Evolutionary conservation across 2,113 vertebrate species (phyloP), one percentile per base, ranked within the genome.

Genomic region (western clawed frog (Xenopus tropicalis)): DNA sequence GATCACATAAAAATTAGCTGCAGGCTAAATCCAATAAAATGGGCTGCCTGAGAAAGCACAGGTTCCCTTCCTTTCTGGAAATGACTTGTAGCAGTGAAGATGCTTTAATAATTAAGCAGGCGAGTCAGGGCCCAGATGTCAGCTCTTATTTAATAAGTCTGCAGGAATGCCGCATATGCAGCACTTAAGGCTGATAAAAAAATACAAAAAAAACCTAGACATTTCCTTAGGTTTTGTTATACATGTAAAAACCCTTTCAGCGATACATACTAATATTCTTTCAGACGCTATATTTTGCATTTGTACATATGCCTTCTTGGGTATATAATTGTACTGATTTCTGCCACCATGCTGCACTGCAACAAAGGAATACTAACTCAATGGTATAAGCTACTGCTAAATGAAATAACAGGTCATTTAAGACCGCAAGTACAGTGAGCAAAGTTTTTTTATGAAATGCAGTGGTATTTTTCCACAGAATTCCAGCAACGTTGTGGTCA

Each of bases 31-130:
- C n/a, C 19, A 29, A 20, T 51, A 69, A 75, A 48, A 48, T 66
- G 21, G 42, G 20, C 37, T 66, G 56, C 20, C 37, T 48, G 22
- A 68, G 57, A 74, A 67, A 68, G 65, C 22, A 51, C 24, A 42
- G 12, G 43, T 69, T 74, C 2, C 56, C 10, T 46, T 52, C 43
- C 17, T 16, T 46, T 52, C 43, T 21, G 21, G 51, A 69, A 67
- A 68, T 51, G 66, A 69, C 57, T 69, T 75, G 44, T 63, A 58
- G 22, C 65, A 68, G 64, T 37, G 65, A 52, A 61, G 66, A 71
- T 56, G 14, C 76, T 37, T 87, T 82, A 87, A 87, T 87, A 87
- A 87, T 87, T 84, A 80, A 86, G 78, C 80, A 83, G 82, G 80
- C 56, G 2, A 14, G 46, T 64, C 64, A 21, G 20, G 75, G 80